Evolutionary conservation across 2,113 vertebrate species (phyloP), one percentile per base, ranked within the genome.

Genomic region (Syngnathus scovelli): DNA sequence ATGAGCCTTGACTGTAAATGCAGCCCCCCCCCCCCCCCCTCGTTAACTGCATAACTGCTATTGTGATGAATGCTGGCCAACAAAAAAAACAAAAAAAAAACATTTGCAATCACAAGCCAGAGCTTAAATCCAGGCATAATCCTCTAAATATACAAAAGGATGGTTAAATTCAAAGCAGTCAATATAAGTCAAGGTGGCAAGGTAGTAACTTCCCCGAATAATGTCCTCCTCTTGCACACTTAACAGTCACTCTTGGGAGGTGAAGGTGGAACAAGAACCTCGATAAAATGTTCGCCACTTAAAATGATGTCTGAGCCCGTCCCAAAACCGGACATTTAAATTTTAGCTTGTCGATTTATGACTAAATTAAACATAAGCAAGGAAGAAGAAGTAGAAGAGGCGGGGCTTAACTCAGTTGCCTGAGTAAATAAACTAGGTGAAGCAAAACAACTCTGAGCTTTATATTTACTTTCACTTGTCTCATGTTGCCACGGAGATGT

Each of bases 1-100:
- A 33, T 60, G 62, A 48, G 41, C 41, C 56, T 13, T 15, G 37
- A 48, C 37, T 58, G 68, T 33, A 69, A 75, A 39, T 61, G 27
- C 64, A 67, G 38, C 33, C 27, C 55, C 12, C n/a, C 9, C n/a
- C 10, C 21, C 21, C 5, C 1, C 21, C 10, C 27, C 27, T 16
- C 16, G 55, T 58, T 15, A 33, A 0, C 11, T 1, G 0, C 10
- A 13, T 58, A 13, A 37, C 38, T 61, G 19, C 27, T 52, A 15
- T 21, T 67, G 66, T 46, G 7, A 39, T 38, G 18, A 70, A 1
- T 51, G 60, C 6, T 54, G 15, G 60, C 27, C 27, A 1, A 36
- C 27, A 58, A 36, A 58, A 15, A 58, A 7, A 15, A 58, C 1
- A 23, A n/a, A n/a, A n/a, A n/a, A 27, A 27, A 27, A 11, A 23